These are phyloP conservation scores for Diadromus collaris DNA, from an alignment of 2,888 invertebrate species.

Conservation along the genomic window DNA sequence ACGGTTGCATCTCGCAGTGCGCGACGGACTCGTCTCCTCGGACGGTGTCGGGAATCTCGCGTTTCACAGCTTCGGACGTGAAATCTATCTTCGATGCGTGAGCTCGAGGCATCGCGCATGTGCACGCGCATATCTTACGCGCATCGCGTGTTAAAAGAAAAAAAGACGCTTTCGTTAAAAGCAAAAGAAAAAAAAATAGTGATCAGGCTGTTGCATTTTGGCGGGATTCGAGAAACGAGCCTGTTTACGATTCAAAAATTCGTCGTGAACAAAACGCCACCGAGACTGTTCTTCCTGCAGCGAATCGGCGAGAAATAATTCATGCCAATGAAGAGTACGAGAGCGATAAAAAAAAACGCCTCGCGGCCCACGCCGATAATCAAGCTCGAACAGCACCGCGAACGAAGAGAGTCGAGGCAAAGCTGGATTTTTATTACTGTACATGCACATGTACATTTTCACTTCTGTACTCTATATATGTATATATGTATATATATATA, in stretches of 20 bases:
- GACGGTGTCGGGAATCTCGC: conserved; percentile 14
- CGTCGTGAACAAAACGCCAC: conserved; percentile 65
- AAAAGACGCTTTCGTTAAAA: too few relatives aligned
- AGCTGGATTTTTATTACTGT: background rate
- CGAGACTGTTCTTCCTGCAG: background rate
- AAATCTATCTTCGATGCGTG: conserved; percentile 38
- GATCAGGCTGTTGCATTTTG: background rate
- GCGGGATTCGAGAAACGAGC: conserved; percentile 54
- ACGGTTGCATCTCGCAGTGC: conserved; percentile 34
- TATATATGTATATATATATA: too few relatives aligned
- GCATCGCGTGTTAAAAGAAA: background rate
- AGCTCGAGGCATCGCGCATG: conserved; percentile 22
- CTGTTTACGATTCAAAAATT: conserved; percentile 62
- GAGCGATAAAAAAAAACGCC: conserved; percentile 46
- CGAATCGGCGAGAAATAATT: conserved; percentile 62
- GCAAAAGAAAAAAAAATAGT: too few relatives aligned
- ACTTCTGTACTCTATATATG: too few relatives aligned
- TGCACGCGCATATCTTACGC: conserved; percentile 46
- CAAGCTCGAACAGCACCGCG: conserved; percentile 64
- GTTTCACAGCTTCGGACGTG: conserved; percentile 32
- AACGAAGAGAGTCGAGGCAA: conserved; percentile 37
- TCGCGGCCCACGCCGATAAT: conserved; percentile 64
- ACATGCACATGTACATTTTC: conserved; percentile 15
- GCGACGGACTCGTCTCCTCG: conserved; percentile 8
- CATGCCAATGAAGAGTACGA: conserved; percentile 67